phyloP scores from a whole-genome alignment of 2,113 vertebrate genomes.

The Scolopax mira region DNA sequence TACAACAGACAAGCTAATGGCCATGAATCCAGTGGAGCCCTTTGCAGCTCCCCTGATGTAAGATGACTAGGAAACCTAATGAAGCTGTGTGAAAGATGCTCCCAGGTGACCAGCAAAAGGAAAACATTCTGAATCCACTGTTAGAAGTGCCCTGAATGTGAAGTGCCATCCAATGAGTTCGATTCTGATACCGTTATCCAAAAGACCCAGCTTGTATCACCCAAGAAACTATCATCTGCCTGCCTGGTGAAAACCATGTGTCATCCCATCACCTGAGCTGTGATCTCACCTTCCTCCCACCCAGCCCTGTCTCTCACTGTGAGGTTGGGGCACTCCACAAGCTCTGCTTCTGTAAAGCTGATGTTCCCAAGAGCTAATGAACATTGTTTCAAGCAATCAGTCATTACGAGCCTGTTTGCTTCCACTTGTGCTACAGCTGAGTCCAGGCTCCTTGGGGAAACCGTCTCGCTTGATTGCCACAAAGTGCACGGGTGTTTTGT shows the following conservation, averaged over 20 bases:
- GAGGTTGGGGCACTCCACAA: background rate
- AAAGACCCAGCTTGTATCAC: background rate
- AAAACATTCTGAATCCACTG: background rate
- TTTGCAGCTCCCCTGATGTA: background rate
- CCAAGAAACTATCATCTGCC: rapidly evolving
- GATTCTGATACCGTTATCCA: background rate
- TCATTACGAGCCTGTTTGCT: background rate
- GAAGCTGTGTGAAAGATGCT: background rate
- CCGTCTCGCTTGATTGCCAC: background rate
- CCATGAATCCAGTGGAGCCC: background rate
- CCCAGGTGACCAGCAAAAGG: background rate
- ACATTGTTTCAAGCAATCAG: background rate
- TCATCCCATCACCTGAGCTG: background rate
- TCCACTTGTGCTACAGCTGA: background rate
- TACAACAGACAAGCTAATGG: background rate
- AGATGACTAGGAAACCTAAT: background rate
- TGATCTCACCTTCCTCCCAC: background rate
- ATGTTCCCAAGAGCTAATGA: background rate
- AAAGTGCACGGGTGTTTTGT: background rate
- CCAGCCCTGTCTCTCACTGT: background rate
- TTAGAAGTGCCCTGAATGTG: background rate
- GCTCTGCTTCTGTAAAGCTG: background rate
- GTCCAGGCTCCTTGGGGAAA: background rate
- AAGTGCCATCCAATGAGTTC: background rate
- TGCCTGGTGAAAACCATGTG: background rate